These are phyloP conservation scores for Atherinosoma microstoma DNA, from an alignment of 2,797 vertebrate species.

Conservation along the genomic window DNA sequence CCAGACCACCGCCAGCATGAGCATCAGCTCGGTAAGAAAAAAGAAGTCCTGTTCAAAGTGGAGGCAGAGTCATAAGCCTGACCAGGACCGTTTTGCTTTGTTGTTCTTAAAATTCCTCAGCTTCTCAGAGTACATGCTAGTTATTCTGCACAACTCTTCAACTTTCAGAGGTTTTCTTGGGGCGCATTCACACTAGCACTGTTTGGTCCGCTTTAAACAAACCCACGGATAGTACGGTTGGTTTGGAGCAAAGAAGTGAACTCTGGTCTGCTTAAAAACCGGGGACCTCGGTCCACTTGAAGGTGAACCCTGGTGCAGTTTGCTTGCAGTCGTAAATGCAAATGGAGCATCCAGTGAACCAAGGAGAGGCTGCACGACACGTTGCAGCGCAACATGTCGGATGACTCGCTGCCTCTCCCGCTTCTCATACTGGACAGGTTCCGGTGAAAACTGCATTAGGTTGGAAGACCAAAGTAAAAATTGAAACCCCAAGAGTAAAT, in stretches of 20 bases:
- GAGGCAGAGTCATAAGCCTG: neutral
- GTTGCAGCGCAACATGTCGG: neutral
- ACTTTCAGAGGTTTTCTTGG: conserved; percentile 8
- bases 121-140: neutral
- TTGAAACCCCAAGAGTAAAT: neutral
- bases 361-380: neutral
- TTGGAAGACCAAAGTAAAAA: no score
- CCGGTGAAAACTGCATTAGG: no score
- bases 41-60: neutral
- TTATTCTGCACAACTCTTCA: conserved; percentile 7
- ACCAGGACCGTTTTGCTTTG: conserved; percentile 17
- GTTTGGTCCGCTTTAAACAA: neutral
- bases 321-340: neutral
- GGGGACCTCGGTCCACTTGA: no score
- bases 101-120: conserved; percentile 16
- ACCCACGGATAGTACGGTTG: neutral
- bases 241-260: neutral
- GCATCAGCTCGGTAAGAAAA: conserved; percentile 90
- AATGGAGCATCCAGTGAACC: neutral
- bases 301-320: neutral
- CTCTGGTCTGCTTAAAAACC: neutral
- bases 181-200: neutral
- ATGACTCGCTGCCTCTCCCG: no score
- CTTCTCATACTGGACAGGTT: no score
- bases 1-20: conserved; percentile 89